phyloP scores from a whole-genome alignment of 2,888 invertebrate genomes.

The Acanthococcus lagerstroemiae region DNA sequence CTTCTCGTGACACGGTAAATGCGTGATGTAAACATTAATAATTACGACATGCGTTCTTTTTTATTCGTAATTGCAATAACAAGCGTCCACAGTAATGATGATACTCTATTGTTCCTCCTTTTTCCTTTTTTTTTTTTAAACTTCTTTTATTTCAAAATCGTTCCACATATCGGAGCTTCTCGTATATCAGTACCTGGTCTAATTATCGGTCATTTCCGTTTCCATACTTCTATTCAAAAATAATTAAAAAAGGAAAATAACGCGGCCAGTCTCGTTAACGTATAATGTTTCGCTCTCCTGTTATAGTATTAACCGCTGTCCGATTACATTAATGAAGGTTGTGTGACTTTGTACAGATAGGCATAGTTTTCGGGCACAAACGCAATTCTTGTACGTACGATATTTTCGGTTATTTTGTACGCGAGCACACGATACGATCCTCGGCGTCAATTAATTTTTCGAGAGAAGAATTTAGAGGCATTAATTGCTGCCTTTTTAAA shows the following conservation, averaged over 20 bases:
- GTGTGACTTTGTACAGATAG: too few species aligned
- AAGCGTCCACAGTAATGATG: conserved; percentile 23
- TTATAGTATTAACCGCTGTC: too few species aligned
- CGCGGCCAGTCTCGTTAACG: conserved; percentile 19
- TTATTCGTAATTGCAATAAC: conserved; percentile 26
- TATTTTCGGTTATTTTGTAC: too few species aligned
- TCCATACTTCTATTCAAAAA: conserved; percentile 20
- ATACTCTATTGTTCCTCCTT: conserved; percentile 24
- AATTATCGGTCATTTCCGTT: conserved; percentile 27
- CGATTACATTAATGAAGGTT: too few species aligned
- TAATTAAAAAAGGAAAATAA: conserved; percentile 26
- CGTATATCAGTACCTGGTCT: conserved; percentile 8
- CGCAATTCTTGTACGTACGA: too few species aligned
- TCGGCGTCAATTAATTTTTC: too few species aligned
- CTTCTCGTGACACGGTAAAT: neutral
- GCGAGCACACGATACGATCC: too few species aligned
- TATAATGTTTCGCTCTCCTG: neutral
- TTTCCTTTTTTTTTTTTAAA: conserved; percentile 6
- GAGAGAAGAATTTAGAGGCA: too few species aligned
- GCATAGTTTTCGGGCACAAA: too few species aligned
- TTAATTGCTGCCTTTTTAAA: too few species aligned
- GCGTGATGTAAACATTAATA: conserved; percentile 30
- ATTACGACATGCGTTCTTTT: conserved; percentile 21
- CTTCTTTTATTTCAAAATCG: neutral
- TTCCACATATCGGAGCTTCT: conserved; percentile 6